These are phyloP conservation scores for Phorcus lineatus DNA, from an alignment of 2,888 invertebrate species.

Conservation along the genomic window DNA sequence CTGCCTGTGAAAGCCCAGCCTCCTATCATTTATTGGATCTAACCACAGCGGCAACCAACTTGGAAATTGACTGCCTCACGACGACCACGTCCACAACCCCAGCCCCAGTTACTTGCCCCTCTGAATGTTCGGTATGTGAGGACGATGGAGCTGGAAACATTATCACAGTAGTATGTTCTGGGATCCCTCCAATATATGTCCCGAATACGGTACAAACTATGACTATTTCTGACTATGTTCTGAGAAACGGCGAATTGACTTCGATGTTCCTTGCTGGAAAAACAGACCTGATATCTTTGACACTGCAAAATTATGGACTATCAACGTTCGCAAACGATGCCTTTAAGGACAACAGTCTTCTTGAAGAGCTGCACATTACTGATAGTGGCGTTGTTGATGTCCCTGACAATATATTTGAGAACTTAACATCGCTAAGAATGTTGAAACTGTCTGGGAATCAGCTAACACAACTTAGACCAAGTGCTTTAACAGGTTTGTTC, in stretches of 20 bases:
- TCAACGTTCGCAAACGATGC: not conserved
- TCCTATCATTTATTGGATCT: not conserved
- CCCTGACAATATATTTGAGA: not conserved
- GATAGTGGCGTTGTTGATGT: not conserved
- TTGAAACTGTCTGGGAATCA: not conserved
- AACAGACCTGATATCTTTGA: not conserved
- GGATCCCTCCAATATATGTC: not conserved
- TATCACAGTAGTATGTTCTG: conserved; percentile 7
- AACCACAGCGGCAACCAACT: not conserved
- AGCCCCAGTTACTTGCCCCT: not conserved
- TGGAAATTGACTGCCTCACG: not conserved
- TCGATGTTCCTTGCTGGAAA: not conserved
- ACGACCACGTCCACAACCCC: not conserved
- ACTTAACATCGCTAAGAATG: not conserved
- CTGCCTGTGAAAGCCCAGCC: not conserved
- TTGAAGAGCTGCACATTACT: not conserved
- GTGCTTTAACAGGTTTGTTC: not conserved
- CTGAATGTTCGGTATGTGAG: conserved; percentile 17
- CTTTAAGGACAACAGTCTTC: not conserved
- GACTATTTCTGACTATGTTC: not conserved
- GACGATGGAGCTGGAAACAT: not conserved
- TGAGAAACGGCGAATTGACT: not conserved
- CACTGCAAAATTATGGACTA: not conserved
- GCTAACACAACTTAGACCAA: not conserved
- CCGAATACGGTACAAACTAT: conserved; percentile 2